Evolutionary conservation across 2,797 vertebrate genomes (phyloP).

Genomic region (Adelosebastes latens): DNA sequence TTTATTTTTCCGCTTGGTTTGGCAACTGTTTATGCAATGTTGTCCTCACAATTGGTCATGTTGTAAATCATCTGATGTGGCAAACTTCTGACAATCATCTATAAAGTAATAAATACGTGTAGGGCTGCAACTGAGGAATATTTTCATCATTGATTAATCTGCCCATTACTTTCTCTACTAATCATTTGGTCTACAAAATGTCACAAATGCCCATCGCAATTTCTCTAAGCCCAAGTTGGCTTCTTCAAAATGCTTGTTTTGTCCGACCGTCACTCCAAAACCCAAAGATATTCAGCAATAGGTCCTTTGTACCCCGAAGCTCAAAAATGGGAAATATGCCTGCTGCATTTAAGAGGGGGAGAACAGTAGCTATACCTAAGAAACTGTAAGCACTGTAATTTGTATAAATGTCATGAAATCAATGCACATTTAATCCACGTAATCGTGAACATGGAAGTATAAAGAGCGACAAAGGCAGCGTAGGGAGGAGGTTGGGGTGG

Average conservation of each 20-base stretch:
- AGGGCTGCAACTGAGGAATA: not conserved
- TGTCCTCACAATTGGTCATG: not conserved
- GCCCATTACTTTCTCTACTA: not conserved
- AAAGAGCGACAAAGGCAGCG: too few species aligned
- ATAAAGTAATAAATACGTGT: not conserved
- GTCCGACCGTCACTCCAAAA: not conserved
- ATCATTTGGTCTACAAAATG: not conserved
- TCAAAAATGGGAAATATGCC: not conserved
- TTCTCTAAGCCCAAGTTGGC: not conserved
- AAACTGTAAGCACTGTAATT: not conserved
- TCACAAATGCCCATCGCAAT: not conserved
- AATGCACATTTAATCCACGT: not conserved
- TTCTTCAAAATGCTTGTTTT: not conserved
- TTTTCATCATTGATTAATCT: not conserved
- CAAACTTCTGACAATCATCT: not conserved
- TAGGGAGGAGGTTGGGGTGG: too few species aligned
- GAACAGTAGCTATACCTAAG: not conserved
- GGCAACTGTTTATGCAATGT: slow-evolving; percentile 26
- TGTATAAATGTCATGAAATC: not conserved
- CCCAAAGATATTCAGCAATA: not conserved
- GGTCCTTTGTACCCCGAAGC: not conserved
- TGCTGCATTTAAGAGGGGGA: not conserved
- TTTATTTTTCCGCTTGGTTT: slow-evolving; percentile 44
- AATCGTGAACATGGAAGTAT: too few species aligned
- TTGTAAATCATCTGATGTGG: slow-evolving; percentile 28